Percentiles rank a stretch among this genome's conserved stretches.
These are phyloP conservation scores for Ptilodon capucinus DNA, from an alignment of 2,888 invertebrate genomes.

Conservation along the genomic window DNA sequence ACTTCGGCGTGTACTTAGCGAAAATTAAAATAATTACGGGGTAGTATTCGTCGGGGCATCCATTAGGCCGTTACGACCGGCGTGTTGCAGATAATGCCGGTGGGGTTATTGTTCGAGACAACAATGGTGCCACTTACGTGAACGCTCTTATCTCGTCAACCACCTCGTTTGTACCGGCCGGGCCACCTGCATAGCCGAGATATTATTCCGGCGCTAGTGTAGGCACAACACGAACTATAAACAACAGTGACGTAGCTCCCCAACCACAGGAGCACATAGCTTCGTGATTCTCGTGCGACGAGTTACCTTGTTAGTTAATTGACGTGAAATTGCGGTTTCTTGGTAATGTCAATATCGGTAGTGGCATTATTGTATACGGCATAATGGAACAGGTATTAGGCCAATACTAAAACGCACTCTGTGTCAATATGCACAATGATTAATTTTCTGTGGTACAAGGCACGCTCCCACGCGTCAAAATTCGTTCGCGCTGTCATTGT, in stretches of 20 bases:
- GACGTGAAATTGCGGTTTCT: background rate
- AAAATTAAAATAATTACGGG: conserved; percentile 70
- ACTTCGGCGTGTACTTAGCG: conserved; percentile 56
- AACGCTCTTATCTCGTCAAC: conserved; percentile 66
- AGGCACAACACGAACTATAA: background rate
- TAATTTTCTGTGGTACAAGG: too few species aligned
- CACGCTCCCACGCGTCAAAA: too few species aligned
- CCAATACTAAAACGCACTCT: too few species aligned
- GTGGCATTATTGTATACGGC: background rate
- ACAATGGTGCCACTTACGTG: conserved; percentile 66
- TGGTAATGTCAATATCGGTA: background rate
- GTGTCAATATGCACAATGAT: too few species aligned
- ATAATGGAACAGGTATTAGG: too few species aligned
- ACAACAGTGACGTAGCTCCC: background rate
- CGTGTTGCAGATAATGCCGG: conserved; percentile 61
- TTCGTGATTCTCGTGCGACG: background rate
- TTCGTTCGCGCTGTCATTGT: too few species aligned
- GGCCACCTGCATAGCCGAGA: conserved; percentile 57
- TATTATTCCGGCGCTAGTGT: conserved; percentile 43
- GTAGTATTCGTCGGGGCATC: conserved; percentile 55
- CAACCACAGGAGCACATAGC: background rate
- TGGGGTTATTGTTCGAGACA: conserved; percentile 65
- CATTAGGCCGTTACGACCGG: conserved; percentile 59
- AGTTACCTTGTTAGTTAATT: background rate
- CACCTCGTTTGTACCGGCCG: conserved; percentile 63